Evolutionary conservation across 2,113 vertebrate genomes (phyloP).

Genomic region (Platysternon megacephalum): DNA sequence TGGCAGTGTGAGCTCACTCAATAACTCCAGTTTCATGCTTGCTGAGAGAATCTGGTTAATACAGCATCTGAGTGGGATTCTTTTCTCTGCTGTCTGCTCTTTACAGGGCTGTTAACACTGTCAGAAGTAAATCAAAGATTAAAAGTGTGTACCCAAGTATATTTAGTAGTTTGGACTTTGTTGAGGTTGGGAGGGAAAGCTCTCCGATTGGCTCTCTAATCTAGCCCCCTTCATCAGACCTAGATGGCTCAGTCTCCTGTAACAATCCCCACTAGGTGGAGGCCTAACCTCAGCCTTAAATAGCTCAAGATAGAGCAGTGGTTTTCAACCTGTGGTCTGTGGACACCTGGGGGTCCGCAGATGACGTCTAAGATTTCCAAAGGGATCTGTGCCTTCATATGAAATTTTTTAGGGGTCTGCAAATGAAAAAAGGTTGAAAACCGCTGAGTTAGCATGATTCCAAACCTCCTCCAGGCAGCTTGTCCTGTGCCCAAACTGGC

Average conservation of each 20-base stretch:
- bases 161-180: neutral
- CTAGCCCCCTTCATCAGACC: no score
- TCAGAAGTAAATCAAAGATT: neutral
- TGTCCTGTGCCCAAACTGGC: neutral
- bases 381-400: no score
- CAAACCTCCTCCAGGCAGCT: neutral
- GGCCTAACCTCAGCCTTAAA: neutral
- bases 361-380: no score
- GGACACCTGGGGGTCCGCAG: no score
- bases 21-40: fast-evolving
- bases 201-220: neutral
- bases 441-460: neutral
- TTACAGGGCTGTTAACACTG: neutral
- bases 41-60: fast-evolving
- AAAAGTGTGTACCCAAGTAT: neutral
- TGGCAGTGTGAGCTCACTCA: neutral
- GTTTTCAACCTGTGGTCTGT: no score
- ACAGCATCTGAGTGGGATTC: neutral
- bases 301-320: neutral
- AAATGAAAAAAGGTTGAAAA: no score
- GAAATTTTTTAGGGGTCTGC: no score
- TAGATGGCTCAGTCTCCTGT: neutral
- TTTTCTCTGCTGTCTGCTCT: fast-evolving
- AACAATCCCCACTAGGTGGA: neutral
- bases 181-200: neutral